Conservation (phyloP, 2,888 invertebrate genomes). For the Mechanitis messenoides region DNA sequence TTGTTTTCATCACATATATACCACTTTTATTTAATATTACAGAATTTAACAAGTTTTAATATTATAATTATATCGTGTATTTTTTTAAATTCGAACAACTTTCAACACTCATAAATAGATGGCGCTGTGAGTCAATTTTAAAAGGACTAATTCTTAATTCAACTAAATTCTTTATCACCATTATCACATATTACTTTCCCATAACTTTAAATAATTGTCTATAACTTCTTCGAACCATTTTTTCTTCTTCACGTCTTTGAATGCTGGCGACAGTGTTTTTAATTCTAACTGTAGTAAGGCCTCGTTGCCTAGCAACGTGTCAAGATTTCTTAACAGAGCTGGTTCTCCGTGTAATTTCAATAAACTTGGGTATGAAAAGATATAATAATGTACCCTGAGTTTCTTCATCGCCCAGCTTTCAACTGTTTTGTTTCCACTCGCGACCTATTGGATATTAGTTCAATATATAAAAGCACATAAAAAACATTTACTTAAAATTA, state of each 20-base stretch:
- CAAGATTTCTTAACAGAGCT: slow-evolving; percentile 80
- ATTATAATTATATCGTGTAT: neutral
- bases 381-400: slow-evolving; percentile 84
- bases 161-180: slow-evolving; percentile 31
- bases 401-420: slow-evolving; percentile 85
- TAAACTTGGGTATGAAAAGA: slow-evolving; percentile 87
- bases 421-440: slow-evolving; percentile 86
- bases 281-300: slow-evolving; percentile 89
- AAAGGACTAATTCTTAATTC: slow-evolving; percentile 15
- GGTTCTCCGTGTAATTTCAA: slow-evolving; percentile 89
- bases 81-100: neutral
- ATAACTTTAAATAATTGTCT: slow-evolving; percentile 91
- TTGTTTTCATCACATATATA: neutral
- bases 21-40: neutral
- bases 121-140: slow-evolving; percentile 9
- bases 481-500: neutral
- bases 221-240: slow-evolving; percentile 92
- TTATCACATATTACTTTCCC: slow-evolving; percentile 91
- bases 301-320: slow-evolving; percentile 86
- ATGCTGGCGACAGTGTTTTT: slow-evolving; percentile 85
- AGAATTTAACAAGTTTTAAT: neutral
- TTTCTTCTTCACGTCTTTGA: slow-evolving; percentile 83
- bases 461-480: slow-evolving; percentile 9
- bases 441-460: slow-evolving; percentile 63
- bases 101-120: slow-evolving; percentile 8